Base-by-base conservation (phyloP, 2,888 invertebrate species). In the Chorisops tibialis region DNA sequence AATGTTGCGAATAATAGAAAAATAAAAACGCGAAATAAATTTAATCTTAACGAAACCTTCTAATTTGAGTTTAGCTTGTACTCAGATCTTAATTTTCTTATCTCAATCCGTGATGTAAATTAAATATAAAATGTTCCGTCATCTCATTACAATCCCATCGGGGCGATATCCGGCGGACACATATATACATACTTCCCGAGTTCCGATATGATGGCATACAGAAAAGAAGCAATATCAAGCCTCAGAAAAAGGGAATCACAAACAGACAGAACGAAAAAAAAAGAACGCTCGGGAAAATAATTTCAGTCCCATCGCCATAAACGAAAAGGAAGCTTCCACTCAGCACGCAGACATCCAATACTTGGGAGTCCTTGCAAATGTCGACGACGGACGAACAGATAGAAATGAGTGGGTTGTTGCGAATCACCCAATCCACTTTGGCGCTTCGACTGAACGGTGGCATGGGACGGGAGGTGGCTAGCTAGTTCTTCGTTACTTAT, bases 91-190 rank as follows among this genome's bases (percentile, higher is more conserved):
- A 9, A 7, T 7, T 9, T 30, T 30, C 30, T 30, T 30, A 30
- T 30, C 30, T 9, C 7, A 30, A 30, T 30, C 30, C 30, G 5
- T 9, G 30, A 30, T 7, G 30, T 30, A 30, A 50, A 18, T 59
- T 48, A 48, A 45, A 37, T 43, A 19, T 30, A 24, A 61, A 52
- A 49, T 19, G 21, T 43, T 43, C 45, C 41, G 51, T 30, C 52
- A 51, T 61, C 61, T 51, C 61, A 51, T 52, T 52, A 52, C 52
- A 52, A 39, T 52, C 52, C 52, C 18, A 52, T 39, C 37, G 52
- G 51, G 47, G 35, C 61, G 51, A 61, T 51, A 61, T 51, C 24
- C 52, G 45, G 39, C n/a, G n/a, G n/a, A n/a, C n/a, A n/a, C n/a
- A n/a, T n/a, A 37, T 12, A 24, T 39, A 41, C 41, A 12, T 22